Base-by-base conservation (phyloP, 2,113 vertebrate species). In the Mohoua ochrocephala region DNA sequence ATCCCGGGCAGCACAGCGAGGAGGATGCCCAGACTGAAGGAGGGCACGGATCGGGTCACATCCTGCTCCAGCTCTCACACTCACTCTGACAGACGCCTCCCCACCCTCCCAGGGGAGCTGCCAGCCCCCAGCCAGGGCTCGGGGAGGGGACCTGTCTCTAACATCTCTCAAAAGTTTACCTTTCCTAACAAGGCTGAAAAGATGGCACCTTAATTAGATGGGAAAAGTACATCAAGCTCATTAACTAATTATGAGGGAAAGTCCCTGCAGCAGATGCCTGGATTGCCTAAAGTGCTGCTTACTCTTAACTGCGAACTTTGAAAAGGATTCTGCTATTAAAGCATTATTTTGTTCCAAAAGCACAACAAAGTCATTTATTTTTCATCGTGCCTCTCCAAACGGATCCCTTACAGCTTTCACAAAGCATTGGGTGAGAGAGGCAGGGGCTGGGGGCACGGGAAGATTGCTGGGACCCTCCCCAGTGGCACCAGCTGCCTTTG, bases 171-270 rank as follows among this genome's bases (percentile, higher is more conserved):
- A 8, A 75, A 87, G 11, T 71, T 84, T 39, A 76, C 77, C 44
- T 65, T 84, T 87, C 87, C 81, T 67, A 83, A 42, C 73, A 67
- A 82, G 39, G 65, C 86, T 65, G 30, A 92, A 94, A 84, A n/a
- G 33, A 65, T 24, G 49, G n/a, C 35, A 28, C 35, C 84, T 84
- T 93, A 96, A 97, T 96, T 85, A 94, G 90, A 67, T 52, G 91
- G 71, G 87, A 85, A 97, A 97, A 92, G 49, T 75, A 94, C 94
- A 95, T 89, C 80, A 85, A 94, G 68, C 70, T 96, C 84, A 90
- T 97, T 93, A 96, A 94, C 85, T 96, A 96, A 97, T 97, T 96
- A 97, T 7, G 1, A 88, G 89, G 96, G 92, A 87, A 96, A 97
- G 87, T 96, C 96, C 96, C 93, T 78, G 84, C 93, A 97, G 96